Percentiles rank a stretch among this genome's conserved stretches.
Conservation (phyloP, 2,113 vertebrate genomes). For the Myrmophylax atrothorax region DNA sequence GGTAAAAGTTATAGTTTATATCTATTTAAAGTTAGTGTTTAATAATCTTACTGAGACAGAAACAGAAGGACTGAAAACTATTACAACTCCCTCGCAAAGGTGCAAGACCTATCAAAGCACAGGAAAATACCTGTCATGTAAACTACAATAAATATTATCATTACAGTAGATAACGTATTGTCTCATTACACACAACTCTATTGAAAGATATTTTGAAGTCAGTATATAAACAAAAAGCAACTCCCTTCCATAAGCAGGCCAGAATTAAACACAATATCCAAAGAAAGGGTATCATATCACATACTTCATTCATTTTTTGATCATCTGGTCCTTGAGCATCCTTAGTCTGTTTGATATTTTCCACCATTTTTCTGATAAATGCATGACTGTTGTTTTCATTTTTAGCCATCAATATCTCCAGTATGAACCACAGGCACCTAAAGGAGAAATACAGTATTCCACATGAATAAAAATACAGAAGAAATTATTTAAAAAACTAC, state of each 20-base stretch:
- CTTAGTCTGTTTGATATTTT: constrained; percentile 99
- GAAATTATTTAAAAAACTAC: neutral
- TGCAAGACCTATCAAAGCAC: neutral
- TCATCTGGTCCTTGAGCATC: constrained; percentile 93
- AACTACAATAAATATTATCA: neutral
- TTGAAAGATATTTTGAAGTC: neutral
- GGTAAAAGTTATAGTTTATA: neutral
- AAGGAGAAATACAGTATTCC: neutral
- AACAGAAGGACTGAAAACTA: neutral
- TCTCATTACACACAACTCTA: neutral
- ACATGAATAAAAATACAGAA: neutral
- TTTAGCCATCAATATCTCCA: constrained; percentile 98
- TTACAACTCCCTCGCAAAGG: neutral
- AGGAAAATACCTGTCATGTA: neutral
- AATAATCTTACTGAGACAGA: neutral
- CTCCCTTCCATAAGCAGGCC: neutral
- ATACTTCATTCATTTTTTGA: constrained; percentile 95
- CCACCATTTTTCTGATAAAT: constrained; percentile 99
- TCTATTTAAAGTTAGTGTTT: neutral
- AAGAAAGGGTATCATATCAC: constrained; percentile 40
- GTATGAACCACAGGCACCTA: constrained; percentile 97
- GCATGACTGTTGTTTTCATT: constrained; percentile 99
- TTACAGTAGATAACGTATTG: neutral
- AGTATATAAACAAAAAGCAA: neutral
- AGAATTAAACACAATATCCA: neutral